Evolutionary conservation across 2,113 vertebrate species (phyloP).

Genomic region (Corydoras sp.): DNA sequence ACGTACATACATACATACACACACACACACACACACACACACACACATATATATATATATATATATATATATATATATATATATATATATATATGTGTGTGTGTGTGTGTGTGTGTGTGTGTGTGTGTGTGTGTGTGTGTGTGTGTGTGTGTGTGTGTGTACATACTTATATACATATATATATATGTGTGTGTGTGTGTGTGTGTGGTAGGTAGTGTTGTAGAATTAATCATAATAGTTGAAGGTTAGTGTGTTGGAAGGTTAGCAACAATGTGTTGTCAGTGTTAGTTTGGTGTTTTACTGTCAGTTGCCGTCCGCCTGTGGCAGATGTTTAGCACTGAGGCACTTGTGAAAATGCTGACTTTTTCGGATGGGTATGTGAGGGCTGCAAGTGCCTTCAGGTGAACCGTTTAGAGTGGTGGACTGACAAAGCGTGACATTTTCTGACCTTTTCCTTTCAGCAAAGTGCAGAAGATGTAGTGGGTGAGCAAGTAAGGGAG

Average conservation of each 20-base stretch:
- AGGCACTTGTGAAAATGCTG: constrained; percentile 21
- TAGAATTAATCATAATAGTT: too few species aligned
- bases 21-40: too few species aligned
- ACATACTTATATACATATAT: too few species aligned
- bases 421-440: constrained; percentile 29
- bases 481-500: neutral
- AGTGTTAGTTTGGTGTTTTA: neutral
- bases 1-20: too few species aligned
- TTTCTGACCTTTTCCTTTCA: constrained; percentile 39
- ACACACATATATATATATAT: too few species aligned
- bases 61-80: too few species aligned
- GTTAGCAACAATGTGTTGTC: neutral
- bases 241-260: neutral
- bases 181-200: too few species aligned
- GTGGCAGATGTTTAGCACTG: constrained; percentile 17
- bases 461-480: neutral
- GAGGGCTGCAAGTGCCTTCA: constrained; percentile 9
- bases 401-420: constrained; percentile 15
- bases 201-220: too few species aligned
- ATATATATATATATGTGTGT: too few species aligned
- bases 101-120: too few species aligned
- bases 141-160: too few species aligned
- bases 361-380: constrained; percentile 18
- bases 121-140: too few species aligned
- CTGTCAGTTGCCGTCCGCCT: neutral